Evolutionary conservation across 2,888 invertebrate genomes (phyloP), one percentile per base, ranked within the genome.

Genomic region (Dascillus cervinus): DNA sequence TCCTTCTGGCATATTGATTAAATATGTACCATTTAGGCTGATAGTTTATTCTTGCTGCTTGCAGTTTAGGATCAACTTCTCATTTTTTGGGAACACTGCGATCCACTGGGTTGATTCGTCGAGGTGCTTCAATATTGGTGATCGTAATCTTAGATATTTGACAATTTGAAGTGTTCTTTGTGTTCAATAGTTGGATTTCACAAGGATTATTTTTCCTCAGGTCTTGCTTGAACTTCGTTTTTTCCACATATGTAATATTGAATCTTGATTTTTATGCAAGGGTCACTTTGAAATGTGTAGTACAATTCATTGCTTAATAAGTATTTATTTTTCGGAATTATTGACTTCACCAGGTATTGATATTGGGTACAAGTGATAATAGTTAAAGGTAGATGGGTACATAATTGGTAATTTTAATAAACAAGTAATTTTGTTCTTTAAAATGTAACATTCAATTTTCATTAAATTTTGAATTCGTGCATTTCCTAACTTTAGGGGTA

Each of bases 401-500:
- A 17, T 17, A 8, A 17, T 17, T 17, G 17, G 17, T 4, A 17
- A 4, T 6, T 17, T 4, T 8, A 17, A 8, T 17, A 17, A 17
- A 17, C 8, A 17, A 17, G 17, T 17, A 17, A 17, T 17, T 17
- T 17, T 17, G 17, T 17, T 17, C 4, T 17, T 17, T 17, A 17
- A 8, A 4, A 17, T 6, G 17, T 17, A 17, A 8, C 17, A 17
- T 17, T 17, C 17, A 8, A 17, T 17, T 6, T 17, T 17, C 4
- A 17, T 17, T 17, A 17, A 6, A 6, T 17, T 17, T 17, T 17
- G 5, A 8, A 17, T 17, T 13, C 28, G 21, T 3, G 33, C 32
- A n/a, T 13, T 22, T 34, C 33, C 36, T 22, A 36, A 14, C 34
- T 36, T 22, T 28, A 36, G 9, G 4, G 36, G 32, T 10, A 36